phyloP scores from a whole-genome alignment of 2,888 invertebrate species.

The Gerosis bhagava region DNA sequence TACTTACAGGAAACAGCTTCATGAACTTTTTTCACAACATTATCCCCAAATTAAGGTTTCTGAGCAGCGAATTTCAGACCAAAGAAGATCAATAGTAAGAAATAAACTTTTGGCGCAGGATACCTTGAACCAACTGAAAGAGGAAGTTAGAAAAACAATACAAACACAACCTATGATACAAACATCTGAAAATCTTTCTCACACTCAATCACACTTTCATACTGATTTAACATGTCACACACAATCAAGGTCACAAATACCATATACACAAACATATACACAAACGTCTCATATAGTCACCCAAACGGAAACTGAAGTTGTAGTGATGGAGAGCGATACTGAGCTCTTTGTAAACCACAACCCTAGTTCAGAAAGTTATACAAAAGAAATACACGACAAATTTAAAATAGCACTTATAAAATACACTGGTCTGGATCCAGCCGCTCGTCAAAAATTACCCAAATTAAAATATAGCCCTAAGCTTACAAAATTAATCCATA shows the following conservation, averaged over 20 bases:
- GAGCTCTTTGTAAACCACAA: neutral
- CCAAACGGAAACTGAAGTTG: neutral
- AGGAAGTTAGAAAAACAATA: neutral
- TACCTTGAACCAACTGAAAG: neutral
- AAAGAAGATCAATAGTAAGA: neutral
- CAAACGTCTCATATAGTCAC: neutral
- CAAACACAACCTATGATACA: neutral
- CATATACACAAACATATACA: neutral
- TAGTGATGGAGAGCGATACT: neutral
- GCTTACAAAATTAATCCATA: neutral
- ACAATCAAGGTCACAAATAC: neutral
- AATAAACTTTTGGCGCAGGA: too few species aligned
- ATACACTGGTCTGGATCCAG: slow-evolving; percentile 5
- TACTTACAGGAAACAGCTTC: too few species aligned
- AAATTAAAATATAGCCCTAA: slow-evolving; percentile 10
- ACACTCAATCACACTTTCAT: too few species aligned
- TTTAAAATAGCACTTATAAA: too few species aligned
- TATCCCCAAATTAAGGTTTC: too few species aligned
- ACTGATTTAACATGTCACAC: too few species aligned
- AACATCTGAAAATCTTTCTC: neutral
- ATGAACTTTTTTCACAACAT: too few species aligned
- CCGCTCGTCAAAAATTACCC: slow-evolving; percentile 11
- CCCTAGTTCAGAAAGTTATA: neutral
- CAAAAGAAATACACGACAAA: neutral
- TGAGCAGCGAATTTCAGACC: neutral